Evolutionary conservation across 2,888 invertebrate genomes (phyloP), one percentile per base, ranked within the genome.

Genomic region (Lycia hirtaria): DNA sequence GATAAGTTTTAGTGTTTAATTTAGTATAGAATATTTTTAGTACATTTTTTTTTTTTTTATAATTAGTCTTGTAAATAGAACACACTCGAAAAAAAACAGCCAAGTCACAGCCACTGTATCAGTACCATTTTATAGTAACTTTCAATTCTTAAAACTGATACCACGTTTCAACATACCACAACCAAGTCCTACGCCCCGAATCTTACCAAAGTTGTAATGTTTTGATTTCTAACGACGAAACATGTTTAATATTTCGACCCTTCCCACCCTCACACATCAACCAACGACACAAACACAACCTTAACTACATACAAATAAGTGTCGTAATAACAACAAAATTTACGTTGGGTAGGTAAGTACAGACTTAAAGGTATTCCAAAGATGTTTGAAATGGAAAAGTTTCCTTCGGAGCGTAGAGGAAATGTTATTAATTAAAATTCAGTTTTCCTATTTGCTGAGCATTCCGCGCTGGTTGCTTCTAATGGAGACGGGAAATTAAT

Each of bases 211-310:
- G 73, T 76, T 74, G 61, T 76, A 80, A 87, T 83, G 83, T 87
- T 88, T 88, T 87, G 88, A 87, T 88, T 88, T 86, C 82, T 81
- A 87, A 87, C 84, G 85, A 85, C 79, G 85, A 80, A 75, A 85
- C 85, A 84, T 76, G 81, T 85, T 83, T 83, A 80, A 85, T 87
- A 87, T 84, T 82, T 85, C 73, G 66, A 65, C 76, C 83, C 76
- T 74, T 78, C 71, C 71, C 62, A 61, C n/a, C 19, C 24, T 41
- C 35, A 67, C 63, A 68, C 4, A 37, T n/a, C 5, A 5, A 19
- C 55, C 38, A 26, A 59, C 56, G 65, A 56, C 48, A 52, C 41
- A 51, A 40, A 47, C 44, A 41, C 53, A 47, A 53, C 60, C 58
- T 52, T 62, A 72, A 62, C n/a, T 0, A 0, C 15, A 12, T 15